Percentiles rank a stretch among this genome's conserved stretches.
These are phyloP conservation scores for Semaprochilodus insignis DNA, from an alignment of 2,797 vertebrate species.

Conservation along the genomic window DNA sequence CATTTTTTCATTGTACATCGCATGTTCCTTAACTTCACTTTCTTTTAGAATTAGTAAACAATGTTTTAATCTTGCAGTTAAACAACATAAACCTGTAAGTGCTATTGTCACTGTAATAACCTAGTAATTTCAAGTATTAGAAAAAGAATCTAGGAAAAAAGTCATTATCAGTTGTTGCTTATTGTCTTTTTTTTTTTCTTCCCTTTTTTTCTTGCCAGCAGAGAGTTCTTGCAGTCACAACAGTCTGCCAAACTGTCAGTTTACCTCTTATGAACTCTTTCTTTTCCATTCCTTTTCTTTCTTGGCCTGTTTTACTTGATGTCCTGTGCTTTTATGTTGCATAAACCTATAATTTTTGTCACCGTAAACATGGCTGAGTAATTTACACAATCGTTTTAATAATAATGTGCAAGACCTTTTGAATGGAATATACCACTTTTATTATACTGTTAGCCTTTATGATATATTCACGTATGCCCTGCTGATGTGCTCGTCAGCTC, in stretches of 20 bases:
- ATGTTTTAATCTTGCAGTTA: neutral
- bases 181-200: neutral
- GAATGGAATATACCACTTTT: neutral
- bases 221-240: neutral
- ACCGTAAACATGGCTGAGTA: neutral
- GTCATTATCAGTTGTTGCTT: too few species aligned
- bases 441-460: neutral
- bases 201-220: neutral
- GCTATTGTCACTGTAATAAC: neutral
- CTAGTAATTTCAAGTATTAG: neutral
- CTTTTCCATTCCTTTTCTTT: neutral
- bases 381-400: neutral
- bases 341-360: neutral
- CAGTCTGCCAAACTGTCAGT: neutral
- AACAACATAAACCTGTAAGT: neutral
- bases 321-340: too few species aligned
- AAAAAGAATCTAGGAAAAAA: neutral
- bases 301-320: neutral
- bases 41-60: neutral
- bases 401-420: neutral
- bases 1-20: neutral
- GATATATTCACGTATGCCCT: neutral
- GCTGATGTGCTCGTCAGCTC: neutral
- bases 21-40: neutral
- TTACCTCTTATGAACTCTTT: neutral